Evolutionary conservation across 1,140 invertebrate species (phyloP), one percentile per base, ranked within the genome.

Genomic region (Diorhabda elongata): DNA sequence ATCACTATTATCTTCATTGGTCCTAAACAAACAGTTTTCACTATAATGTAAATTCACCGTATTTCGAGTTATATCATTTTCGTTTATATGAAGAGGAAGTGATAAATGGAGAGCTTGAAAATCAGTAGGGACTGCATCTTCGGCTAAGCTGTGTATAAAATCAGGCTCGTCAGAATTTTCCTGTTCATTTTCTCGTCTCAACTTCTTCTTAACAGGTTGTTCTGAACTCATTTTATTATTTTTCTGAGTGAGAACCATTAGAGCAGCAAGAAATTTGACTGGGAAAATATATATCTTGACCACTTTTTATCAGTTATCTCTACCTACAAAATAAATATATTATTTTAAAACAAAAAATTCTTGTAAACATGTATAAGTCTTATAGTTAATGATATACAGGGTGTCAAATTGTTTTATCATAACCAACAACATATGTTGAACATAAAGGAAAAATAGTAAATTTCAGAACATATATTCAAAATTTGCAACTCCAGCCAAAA

Each of bases 141-240:
- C 74, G 6, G 66, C 43, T 9, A 75, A 63, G 67, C 75, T 78
- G 43, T 77, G 75, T 43, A 79, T 80, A n/a, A 83, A 78, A 26
- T 81, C 79, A 9, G 82, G 80, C 71, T 86, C 85, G 74, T 87
- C 86, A n/a, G 81, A 81, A 64, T 84, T 82, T 45, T 86, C 84
- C 8, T 84, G 83, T 66, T 85, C 84, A 52, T 81, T 76, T 79
- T 81, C 86, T 60, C 89, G 85, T 72, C 89, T 85, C 71, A 88
- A 86, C 76, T 91, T 91, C 80, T 92, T 92, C 81, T 91, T 91
- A 56, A 88, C 87, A 69, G 90, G 90, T 82, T 91, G 90, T 80
- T 90, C 89, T 72, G 85, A 88, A 79, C 85, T 83, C 84, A 86
- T 87, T 71, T 77, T 81, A 74, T 67, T 72, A 44, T 76, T 71